Evolutionary conservation across 2,113 vertebrate genomes (phyloP).

Genomic region (Phodopus roborovskii): DNA sequence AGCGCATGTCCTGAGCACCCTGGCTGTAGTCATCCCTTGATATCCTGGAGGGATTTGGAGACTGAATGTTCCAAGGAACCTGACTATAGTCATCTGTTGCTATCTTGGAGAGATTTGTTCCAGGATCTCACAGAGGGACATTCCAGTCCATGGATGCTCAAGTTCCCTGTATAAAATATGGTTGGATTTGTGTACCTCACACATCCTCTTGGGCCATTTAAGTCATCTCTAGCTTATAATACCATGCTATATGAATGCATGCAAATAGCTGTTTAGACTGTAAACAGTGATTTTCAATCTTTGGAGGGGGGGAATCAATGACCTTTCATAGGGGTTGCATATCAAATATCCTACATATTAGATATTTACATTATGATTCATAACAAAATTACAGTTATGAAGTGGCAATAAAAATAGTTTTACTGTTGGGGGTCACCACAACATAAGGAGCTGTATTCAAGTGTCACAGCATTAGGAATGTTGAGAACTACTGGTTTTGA

Average conservation of each 20-base stretch:
- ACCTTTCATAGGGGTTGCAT: neutral
- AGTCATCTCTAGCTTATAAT: neutral
- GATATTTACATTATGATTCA: neutral
- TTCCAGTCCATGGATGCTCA: neutral
- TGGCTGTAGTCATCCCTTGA: neutral
- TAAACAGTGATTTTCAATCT: neutral
- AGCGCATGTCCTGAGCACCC: neutral
- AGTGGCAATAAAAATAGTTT: neutral
- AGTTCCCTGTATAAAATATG: neutral
- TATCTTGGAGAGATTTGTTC: neutral
- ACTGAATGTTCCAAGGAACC: neutral
- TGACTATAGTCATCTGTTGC: neutral
- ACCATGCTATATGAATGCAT: neutral
- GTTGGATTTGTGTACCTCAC: neutral
- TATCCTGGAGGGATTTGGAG: neutral
- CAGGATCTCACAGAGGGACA: neutral
- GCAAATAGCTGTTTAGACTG: neutral
- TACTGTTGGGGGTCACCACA: neutral
- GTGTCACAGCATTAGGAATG: neutral
- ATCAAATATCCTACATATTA: neutral
- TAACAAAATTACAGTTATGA: neutral
- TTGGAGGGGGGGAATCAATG: neutral
- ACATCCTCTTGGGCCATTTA: neutral
- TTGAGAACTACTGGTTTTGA: neutral
- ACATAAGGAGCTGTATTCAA: neutral